A percentile compares a stretch with the other conserved stretches of the same genome.
These are phyloP conservation scores for Lates japonicus DNA, from an alignment of 2,797 vertebrate species.

Conservation along the genomic window DNA sequence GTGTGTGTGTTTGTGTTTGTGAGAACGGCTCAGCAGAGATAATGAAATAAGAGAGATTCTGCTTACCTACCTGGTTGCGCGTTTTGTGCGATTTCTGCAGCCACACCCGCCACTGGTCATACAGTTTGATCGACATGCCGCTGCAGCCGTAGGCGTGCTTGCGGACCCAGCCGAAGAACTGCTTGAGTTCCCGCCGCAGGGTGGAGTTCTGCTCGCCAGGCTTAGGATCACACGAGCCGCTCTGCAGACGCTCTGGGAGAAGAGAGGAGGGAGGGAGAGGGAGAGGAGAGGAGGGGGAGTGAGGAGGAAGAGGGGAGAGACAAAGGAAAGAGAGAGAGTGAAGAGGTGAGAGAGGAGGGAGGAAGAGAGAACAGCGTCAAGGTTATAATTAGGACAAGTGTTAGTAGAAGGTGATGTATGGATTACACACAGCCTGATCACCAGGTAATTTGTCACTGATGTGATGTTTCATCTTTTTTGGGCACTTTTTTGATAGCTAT, in stretches of 20 bases:
- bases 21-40: slow-evolving; percentile 27
- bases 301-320: neutral
- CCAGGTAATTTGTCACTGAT: neutral
- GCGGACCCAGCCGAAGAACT: slow-evolving; percentile 96
- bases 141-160: slow-evolving; percentile 93
- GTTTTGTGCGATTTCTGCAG: slow-evolving; percentile 96
- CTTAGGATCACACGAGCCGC: slow-evolving; percentile 83
- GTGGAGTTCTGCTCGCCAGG: slow-evolving; percentile 91
- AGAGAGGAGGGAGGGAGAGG: neutral
- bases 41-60: slow-evolving; percentile 30
- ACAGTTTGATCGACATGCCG: slow-evolving; percentile 95
- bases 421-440: slow-evolving; percentile 8
- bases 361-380: slow-evolving; percentile 33
- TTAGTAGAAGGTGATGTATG: neutral
- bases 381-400: slow-evolving; percentile 37
- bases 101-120: slow-evolving; percentile 97
- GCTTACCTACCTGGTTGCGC: slow-evolving; percentile 94
- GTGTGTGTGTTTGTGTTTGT: slow-evolving; percentile 13
- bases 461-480: neutral
- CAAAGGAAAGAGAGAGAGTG: neutral
- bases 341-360: slow-evolving; percentile 4
- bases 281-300: slow-evolving; percentile 6
- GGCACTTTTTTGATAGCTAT: neutral
- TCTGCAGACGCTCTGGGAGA: slow-evolving; percentile 81
- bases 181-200: slow-evolving; percentile 93